A percentile compares a stretch with the other conserved stretches of the same genome.
Conservation (phyloP, 2,113 vertebrate genomes). For the Tympanuchus pallidicinctus region DNA sequence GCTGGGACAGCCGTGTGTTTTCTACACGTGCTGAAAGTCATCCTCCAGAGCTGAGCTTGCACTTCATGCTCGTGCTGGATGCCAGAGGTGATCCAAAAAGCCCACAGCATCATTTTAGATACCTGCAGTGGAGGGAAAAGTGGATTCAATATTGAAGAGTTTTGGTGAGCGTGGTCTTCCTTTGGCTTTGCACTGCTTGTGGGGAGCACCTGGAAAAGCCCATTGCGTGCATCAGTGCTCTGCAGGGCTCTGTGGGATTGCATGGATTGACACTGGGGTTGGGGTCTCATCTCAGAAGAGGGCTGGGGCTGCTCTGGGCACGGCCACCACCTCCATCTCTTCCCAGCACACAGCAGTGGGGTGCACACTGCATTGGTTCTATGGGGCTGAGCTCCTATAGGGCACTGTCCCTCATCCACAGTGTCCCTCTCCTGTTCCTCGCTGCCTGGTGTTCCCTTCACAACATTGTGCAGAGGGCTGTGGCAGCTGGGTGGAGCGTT, state of each 20-base stretch:
- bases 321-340: no score
- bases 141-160: rapidly evolving
- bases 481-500: slow-evolving; percentile 78
- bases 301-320: no score
- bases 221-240: rapidly evolving
- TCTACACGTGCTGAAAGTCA: rapidly evolving
- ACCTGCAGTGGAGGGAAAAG: background rate
- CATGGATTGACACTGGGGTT: background rate
- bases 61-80: rapidly evolving
- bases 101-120: rapidly evolving
- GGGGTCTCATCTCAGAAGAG: background rate
- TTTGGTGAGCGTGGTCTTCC: background rate
- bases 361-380: no score
- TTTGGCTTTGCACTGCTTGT: background rate
- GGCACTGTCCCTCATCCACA: background rate
- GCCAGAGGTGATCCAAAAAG: background rate
- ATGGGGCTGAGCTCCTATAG: no score
- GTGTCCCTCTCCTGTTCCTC: background rate
- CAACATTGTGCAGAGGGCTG: slow-evolving; percentile 52
- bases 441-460: slow-evolving; percentile 62
- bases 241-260: background rate
- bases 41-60: background rate
- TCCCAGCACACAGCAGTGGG: no score
- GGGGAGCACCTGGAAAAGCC: rapidly evolving
- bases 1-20: background rate